Evolutionary conservation across 1,140 invertebrate species (phyloP).

Genomic region (Ditylenchus dipsaci): DNA sequence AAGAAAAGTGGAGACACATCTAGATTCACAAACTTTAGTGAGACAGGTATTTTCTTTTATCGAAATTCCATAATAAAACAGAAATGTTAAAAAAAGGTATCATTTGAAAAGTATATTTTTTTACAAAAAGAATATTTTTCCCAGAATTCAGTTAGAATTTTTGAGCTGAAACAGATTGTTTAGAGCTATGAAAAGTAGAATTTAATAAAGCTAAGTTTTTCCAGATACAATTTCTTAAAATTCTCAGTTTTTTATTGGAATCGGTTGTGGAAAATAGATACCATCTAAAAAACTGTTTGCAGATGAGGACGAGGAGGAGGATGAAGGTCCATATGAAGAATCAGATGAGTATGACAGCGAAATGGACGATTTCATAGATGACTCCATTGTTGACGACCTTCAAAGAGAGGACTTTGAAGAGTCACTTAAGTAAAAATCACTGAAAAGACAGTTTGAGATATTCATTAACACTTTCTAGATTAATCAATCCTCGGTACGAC

Average conservation of each 20-base stretch:
- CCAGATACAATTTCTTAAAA: too few relatives aligned
- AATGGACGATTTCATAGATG: constrained; percentile 54
- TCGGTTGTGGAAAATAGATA: too few relatives aligned
- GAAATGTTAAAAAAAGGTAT: too few relatives aligned
- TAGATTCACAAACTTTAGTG: neutral
- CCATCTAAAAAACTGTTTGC: too few relatives aligned
- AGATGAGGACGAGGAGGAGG: constrained; percentile 3
- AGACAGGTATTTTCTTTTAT: neutral
- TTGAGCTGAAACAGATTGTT: too few relatives aligned
- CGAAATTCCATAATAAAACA: too few relatives aligned
- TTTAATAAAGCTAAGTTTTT: too few relatives aligned
- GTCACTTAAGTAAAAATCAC: constrained; percentile 31
- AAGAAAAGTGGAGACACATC: neutral
- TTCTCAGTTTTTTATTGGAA: too few relatives aligned
- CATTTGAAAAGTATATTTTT: too few relatives aligned
- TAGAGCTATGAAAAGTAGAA: too few relatives aligned
- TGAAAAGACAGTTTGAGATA: neutral
- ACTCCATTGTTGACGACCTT: constrained; percentile 44
- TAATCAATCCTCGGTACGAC: constrained; percentile 46
- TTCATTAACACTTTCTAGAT: constrained; percentile 29
- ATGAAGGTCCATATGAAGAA: constrained; percentile 3
- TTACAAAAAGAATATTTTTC: too few relatives aligned
- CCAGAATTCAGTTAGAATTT: too few relatives aligned
- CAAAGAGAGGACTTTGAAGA: constrained; percentile 46
- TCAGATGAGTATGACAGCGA: constrained; percentile 49